These are phyloP conservation scores for Terrapene triunguis DNA, from an alignment of 2,113 vertebrate genomes.

Conservation along the genomic window DNA sequence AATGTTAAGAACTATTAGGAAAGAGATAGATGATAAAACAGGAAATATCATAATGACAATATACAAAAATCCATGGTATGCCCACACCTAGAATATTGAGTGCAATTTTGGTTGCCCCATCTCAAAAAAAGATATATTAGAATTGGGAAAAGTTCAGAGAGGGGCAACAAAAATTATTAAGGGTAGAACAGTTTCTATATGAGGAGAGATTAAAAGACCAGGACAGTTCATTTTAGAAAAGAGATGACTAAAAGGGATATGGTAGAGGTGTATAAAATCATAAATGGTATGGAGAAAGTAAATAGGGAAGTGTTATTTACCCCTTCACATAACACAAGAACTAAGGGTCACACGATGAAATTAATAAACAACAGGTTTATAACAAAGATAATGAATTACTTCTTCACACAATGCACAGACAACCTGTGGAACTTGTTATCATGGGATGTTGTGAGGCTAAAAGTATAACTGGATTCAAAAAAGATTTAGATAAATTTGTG, in stretches of 20 bases:
- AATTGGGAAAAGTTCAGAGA: not conserved
- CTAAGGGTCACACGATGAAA: not conserved
- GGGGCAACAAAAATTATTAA: not conserved
- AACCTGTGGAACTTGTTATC: not conserved
- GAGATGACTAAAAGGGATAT: not conserved
- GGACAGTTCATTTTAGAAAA: not conserved
- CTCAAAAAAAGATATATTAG: not conserved
- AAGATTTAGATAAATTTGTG: not conserved
- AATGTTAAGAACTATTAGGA: not conserved
- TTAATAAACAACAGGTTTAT: not conserved
- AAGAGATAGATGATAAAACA: no score
- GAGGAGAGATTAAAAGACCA: not conserved
- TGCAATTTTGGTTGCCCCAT: not conserved
- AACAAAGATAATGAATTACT: not conserved
- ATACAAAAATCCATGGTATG: no score
- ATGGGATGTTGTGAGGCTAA: not conserved
- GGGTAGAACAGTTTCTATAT: not conserved
- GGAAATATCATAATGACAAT: no score
- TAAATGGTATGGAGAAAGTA: not conserved
- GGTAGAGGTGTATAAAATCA: not conserved
- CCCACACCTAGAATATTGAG: no score
- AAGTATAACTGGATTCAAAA: no score
- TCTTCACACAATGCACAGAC: not conserved
- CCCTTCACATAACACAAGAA: not conserved
- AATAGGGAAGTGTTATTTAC: not conserved